Evolutionary conservation across 2,113 vertebrate genomes (phyloP).

Genomic region (Cranoglanis bouderius): DNA sequence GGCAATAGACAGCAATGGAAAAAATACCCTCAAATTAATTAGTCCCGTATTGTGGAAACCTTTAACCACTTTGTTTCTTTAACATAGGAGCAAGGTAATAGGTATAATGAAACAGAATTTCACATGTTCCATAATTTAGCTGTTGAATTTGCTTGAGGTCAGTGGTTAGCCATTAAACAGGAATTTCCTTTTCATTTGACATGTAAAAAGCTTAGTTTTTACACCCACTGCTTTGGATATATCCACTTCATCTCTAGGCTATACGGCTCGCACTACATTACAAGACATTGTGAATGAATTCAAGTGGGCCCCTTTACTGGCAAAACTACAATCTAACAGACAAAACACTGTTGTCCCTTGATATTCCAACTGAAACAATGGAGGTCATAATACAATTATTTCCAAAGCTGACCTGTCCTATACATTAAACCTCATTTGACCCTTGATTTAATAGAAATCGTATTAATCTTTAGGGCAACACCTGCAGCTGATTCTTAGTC

Average conservation of each 20-base stretch:
- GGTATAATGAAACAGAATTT: conserved; percentile 26
- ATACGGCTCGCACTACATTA: background rate
- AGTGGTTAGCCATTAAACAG: conserved; percentile 24
- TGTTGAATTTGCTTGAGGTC: conserved; percentile 25
- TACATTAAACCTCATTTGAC: background rate
- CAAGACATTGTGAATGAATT: background rate
- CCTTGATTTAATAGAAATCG: conserved; percentile 5
- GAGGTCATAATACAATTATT: background rate
- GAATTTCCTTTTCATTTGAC: conserved; percentile 31
- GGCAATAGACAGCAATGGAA: conserved; percentile 23
- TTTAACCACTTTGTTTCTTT: conserved; percentile 28
- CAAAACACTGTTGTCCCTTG: background rate
- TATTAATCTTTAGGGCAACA: conserved; percentile 16
- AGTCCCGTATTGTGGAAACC: conserved; percentile 39
- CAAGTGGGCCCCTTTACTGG: background rate
- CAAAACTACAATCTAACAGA: background rate
- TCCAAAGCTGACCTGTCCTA: background rate
- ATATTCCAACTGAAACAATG: conserved; percentile 2
- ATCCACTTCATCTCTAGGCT: background rate
- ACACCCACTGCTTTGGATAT: background rate
- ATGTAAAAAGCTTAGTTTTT: background rate
- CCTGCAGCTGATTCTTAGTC: conserved; percentile 37
- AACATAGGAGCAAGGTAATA: conserved; percentile 26
- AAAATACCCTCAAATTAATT: conserved; percentile 38
- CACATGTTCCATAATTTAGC: conserved; percentile 35